A percentile compares a stretch with the other conserved stretches of the same genome.
Evolutionary conservation across 1,140 invertebrate species (phyloP).

Genomic region (Neomicropteryx cornuta): DNA sequence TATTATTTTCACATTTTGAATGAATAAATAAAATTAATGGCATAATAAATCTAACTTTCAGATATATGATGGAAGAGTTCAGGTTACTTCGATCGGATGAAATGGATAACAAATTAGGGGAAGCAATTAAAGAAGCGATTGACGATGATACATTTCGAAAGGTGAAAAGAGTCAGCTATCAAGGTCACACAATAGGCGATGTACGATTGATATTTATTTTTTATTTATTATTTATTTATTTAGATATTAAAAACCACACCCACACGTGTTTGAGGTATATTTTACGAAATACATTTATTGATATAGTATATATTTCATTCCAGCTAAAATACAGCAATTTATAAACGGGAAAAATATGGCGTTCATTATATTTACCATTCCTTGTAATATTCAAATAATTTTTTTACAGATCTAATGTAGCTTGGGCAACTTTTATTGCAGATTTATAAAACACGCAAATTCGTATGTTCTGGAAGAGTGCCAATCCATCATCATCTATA

Average conservation of each 20-base stretch:
- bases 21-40: too few relatives aligned
- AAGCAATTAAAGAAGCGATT: constrained; percentile 51
- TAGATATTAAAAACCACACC: not conserved
- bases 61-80: constrained; percentile 37
- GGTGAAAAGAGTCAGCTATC: constrained; percentile 58
- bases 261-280: not conserved
- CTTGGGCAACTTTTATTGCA: too few relatives aligned
- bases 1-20: too few relatives aligned
- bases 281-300: too few relatives aligned
- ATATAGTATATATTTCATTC: not conserved
- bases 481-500: too few relatives aligned
- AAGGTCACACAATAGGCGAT: constrained; percentile 51
- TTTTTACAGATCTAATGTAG: too few relatives aligned
- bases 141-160: constrained; percentile 57
- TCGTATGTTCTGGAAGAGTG: too few relatives aligned
- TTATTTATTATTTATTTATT: not conserved
- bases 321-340: not conserved
- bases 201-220: constrained; percentile 25
- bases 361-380: not conserved
- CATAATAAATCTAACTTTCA: constrained; percentile 16
- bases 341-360: not conserved
- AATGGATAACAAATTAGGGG: constrained; percentile 38
- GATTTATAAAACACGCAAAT: too few relatives aligned
- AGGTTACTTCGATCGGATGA: constrained; percentile 34
- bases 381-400: too few relatives aligned